Base-by-base conservation (phyloP, 2,113 vertebrate species). In the Tamias sibiricus region DNA sequence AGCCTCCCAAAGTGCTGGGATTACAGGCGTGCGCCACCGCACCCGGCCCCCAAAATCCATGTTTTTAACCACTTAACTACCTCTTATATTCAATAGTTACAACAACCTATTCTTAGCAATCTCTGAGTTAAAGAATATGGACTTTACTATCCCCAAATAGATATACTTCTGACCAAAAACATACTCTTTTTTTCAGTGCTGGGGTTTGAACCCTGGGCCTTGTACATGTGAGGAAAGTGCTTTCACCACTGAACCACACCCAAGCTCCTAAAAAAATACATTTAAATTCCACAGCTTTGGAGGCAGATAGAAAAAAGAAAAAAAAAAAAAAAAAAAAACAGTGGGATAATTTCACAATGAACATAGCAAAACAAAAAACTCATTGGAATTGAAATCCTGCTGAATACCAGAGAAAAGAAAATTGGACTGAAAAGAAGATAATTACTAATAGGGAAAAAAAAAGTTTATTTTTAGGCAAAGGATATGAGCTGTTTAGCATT, bases 381-480 rank as follows among this genome's bases (percentile, higher is more conserved):
- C 64, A 95, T 42, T 94, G 62, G 52, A 92, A 95, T 14, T 92
- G 72, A 91, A 92, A 16, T 86, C 42, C 13, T 91, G 0, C n/a
- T 96, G 87, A 96, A 96, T 80, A 88, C 40, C 81, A 95, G 37
- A 97, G 30, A 95, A 87, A 59, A 97, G 76, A 87, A 97, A 95
- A 94, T 75, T 96, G 74, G 82, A 71, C 32, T 74, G 52, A 89
- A 88, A 85, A 95, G 62, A 95, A 90, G 90, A 95, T 93, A 96
- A 93, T 95, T 90, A 37, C 92, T 91, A 68, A 69, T 8, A 49
- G 4, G 26, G 44, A 37, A 49, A 77, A 4, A 4, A 6, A 69
- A 35, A 42, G 26, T 69, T 71, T 96, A 95, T 97, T 97, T 97
- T 97, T 97, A 97, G 96, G 57, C 80, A 98, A 87, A 95, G 80